A percentile compares a stretch with the other conserved stretches of the same genome.
Evolutionary conservation across 1,140 invertebrate species (phyloP).

Genomic region (Drosophila virilis): DNA sequence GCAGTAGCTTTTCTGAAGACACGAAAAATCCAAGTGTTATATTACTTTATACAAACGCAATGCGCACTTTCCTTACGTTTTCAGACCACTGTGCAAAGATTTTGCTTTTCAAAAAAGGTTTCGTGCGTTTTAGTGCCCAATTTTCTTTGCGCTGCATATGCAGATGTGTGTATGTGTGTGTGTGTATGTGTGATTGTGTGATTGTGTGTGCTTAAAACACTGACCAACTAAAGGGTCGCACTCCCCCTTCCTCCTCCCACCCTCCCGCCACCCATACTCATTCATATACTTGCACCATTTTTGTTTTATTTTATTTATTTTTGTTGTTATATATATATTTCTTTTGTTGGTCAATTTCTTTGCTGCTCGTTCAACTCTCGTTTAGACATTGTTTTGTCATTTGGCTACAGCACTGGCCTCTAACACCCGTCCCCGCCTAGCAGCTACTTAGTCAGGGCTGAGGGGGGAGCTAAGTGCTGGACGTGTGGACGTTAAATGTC

Average conservation of each 20-base stretch:
- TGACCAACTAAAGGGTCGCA: slow-evolving; percentile 45
- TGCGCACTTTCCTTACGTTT: not conserved
- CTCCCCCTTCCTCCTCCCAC: not conserved
- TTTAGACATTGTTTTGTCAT: slow-evolving; percentile 81
- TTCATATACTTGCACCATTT: slow-evolving; percentile 34
- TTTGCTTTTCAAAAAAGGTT: slow-evolving; percentile 34
- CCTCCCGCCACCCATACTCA: no score
- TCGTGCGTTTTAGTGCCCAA: slow-evolving; percentile 54
- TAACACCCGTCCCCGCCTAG: not conserved
- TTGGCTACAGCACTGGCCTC: slow-evolving; percentile 33
- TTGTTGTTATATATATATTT: slow-evolving; percentile 31
- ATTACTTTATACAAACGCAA: no score
- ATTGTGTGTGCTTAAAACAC: slow-evolving; percentile 35
- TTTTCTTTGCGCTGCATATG: slow-evolving; percentile 51
- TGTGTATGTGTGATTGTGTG: slow-evolving; percentile 22
- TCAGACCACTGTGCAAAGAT: slow-evolving; percentile 29
- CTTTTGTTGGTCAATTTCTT: slow-evolving; percentile 56
- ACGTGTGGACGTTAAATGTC: slow-evolving; percentile 63
- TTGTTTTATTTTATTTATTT: slow-evolving; percentile 63
- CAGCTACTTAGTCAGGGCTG: slow-evolving; percentile 14
- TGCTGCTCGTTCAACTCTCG: slow-evolving; percentile 69
- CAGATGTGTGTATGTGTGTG: slow-evolving; percentile 35
- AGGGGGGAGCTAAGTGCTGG: slow-evolving; percentile 15
- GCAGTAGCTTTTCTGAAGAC: not conserved
- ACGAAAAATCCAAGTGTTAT: not conserved